Percentiles rank a stretch among this genome's conserved stretches.
Evolutionary conservation across 1,140 invertebrate species (phyloP).

Genomic region (Leptonema lineaticorne): DNA sequence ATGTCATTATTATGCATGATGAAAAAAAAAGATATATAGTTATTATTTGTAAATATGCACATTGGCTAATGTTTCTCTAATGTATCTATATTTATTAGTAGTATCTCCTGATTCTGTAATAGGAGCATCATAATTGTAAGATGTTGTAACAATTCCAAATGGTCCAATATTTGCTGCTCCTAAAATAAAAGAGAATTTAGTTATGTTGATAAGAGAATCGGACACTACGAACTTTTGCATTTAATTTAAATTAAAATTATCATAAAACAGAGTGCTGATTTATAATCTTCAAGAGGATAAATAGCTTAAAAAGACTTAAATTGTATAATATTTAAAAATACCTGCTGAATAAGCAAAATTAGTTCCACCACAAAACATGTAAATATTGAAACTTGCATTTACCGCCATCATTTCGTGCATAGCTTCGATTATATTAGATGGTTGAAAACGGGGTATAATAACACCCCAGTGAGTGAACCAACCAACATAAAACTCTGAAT

Average conservation of each 20-base stretch:
- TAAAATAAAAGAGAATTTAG: too few relatives aligned
- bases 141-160: constrained; percentile 65
- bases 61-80: constrained; percentile 65
- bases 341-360: constrained; percentile 68
- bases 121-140: constrained; percentile 87
- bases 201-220: too few relatives aligned
- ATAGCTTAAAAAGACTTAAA: too few relatives aligned
- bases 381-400: constrained; percentile 74
- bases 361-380: constrained; percentile 72
- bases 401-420: constrained; percentile 63
- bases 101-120: constrained; percentile 80
- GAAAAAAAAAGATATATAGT: constrained; percentile 8
- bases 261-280: too few relatives aligned
- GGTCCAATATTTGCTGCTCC: too few relatives aligned
- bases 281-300: too few relatives aligned
- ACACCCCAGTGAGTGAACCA: constrained; percentile 74
- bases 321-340: too few relatives aligned
- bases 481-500: constrained; percentile 80
- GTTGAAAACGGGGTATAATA: constrained; percentile 52
- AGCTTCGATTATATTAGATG: constrained; percentile 51
- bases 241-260: too few relatives aligned
- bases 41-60: constrained; percentile 47
- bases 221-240: too few relatives aligned
- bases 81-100: constrained; percentile 71
- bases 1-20: not conserved